Conservation (phyloP, 2,888 invertebrate species). For the Melinaea marsaeus region DNA sequence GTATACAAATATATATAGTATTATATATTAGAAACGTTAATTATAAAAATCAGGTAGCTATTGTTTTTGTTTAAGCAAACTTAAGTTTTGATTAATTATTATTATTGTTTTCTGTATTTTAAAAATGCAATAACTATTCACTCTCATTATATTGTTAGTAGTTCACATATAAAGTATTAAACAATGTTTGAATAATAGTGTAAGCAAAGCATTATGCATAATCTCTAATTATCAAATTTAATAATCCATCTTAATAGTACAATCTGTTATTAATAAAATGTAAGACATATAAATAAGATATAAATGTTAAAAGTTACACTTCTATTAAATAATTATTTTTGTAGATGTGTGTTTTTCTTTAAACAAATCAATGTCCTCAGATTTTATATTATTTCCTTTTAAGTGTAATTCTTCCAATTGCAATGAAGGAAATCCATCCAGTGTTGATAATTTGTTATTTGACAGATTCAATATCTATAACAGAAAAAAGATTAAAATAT, state of each 20-base stretch:
- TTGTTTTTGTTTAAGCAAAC: background rate
- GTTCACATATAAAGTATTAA: background rate
- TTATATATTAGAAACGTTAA: background rate
- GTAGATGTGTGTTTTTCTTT: constrained; percentile 46
- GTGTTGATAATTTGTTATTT: constrained; percentile 67
- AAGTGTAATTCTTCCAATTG: constrained; percentile 69
- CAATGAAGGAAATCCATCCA: constrained; percentile 72
- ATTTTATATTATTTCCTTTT: constrained; percentile 60
- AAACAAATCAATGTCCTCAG: constrained; percentile 51
- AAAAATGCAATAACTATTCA: background rate
- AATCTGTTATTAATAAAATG: background rate
- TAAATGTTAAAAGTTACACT: constrained; percentile 8
- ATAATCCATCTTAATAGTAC: constrained; percentile 3
- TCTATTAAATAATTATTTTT: constrained; percentile 46
- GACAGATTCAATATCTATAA: constrained; percentile 73
- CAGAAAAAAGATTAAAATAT: constrained; percentile 23
- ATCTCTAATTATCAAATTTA: background rate
- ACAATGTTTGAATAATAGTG: background rate
- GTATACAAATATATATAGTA: constrained; percentile 4
- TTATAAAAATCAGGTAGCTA: constrained; percentile 1
- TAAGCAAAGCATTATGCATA: constrained; percentile 1
- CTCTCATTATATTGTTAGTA: background rate
- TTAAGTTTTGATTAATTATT: constrained; percentile 2
- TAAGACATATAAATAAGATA: constrained; percentile 5
- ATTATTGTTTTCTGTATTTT: background rate